phyloP scores from a whole-genome alignment of 2,888 invertebrate genomes.

The Aproaerema taeniolella region DNA sequence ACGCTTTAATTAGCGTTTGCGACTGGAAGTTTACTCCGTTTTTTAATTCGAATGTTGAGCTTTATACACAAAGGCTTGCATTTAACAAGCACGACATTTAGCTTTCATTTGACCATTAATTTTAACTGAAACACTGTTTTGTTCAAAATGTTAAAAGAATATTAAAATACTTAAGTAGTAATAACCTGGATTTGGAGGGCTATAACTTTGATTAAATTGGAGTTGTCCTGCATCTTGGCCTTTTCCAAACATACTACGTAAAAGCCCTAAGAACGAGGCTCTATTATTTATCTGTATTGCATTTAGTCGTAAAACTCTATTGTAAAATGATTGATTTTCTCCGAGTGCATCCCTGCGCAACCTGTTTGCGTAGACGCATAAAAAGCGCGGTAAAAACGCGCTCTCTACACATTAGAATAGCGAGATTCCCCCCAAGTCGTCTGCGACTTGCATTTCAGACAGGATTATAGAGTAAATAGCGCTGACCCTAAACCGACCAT shows the following conservation, averaged over 20 bases:
- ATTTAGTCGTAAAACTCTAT: no score
- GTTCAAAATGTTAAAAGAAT: no score
- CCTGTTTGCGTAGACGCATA: constrained; percentile 45
- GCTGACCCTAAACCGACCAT: constrained; percentile 16
- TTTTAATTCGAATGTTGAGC: constrained; percentile 1
- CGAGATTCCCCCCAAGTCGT: constrained; percentile 51
- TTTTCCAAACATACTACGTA: no score
- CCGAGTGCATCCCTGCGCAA: constrained; percentile 51
- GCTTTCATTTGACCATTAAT: neutral
- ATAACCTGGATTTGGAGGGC: no score
- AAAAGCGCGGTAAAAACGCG: constrained; percentile 53
- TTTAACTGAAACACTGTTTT: no score
- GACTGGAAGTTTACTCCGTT: constrained; percentile 43
- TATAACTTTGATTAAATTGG: no score
- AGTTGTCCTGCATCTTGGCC: no score
- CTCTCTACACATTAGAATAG: constrained; percentile 40
- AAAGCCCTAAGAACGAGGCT: no score
- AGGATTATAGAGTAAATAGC: constrained; percentile 33
- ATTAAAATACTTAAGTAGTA: no score
- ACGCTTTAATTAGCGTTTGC: constrained; percentile 67
- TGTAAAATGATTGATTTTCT: no score
- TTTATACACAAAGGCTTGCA: constrained; percentile 7
- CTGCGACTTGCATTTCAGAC: constrained; percentile 44
- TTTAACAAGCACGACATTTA: constrained; percentile 5
- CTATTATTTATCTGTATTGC: no score